phyloP scores from a whole-genome alignment of 2,797 vertebrate species.

The Premnoplex brunnescens region DNA sequence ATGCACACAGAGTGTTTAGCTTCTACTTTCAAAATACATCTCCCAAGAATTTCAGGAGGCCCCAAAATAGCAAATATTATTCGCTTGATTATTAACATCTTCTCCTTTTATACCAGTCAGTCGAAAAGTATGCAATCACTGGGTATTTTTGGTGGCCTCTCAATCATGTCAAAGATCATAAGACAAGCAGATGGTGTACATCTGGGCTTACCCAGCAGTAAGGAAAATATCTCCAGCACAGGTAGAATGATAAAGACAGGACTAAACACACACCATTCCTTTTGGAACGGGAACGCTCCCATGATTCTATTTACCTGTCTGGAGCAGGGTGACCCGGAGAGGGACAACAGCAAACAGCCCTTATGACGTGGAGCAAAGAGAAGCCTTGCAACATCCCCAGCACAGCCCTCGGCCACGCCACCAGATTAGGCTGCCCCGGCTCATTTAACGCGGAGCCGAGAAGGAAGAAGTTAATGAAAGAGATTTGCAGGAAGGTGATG shows the following conservation, averaged over 20 bases:
- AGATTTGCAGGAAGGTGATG: not conserved
- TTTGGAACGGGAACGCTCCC: not conserved
- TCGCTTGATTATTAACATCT: slow-evolving; percentile 70
- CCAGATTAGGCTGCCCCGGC: not conserved
- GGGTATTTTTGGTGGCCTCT: slow-evolving; percentile 71
- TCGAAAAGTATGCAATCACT: slow-evolving; percentile 63
- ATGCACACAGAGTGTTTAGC: slow-evolving; percentile 38
- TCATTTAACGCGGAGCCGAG: not conserved
- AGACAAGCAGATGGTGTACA: slow-evolving; percentile 73
- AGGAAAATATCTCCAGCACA: slow-evolving; percentile 56
- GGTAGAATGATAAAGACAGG: slow-evolving; percentile 45
- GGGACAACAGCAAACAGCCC: slow-evolving; percentile 8
- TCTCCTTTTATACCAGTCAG: slow-evolving; percentile 62
- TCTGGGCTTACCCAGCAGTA: slow-evolving; percentile 70
- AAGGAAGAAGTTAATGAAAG: not conserved
- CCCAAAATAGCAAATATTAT: slow-evolving; percentile 56
- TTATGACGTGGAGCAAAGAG: not conserved
- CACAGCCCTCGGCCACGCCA: not conserved
- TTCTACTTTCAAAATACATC: slow-evolving; percentile 54
- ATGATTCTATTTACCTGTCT: slow-evolving; percentile 31
- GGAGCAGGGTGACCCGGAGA: slow-evolving; percentile 21
- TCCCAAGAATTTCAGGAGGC: slow-evolving; percentile 54
- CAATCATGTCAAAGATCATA: slow-evolving; percentile 73
- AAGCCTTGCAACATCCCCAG: slow-evolving; percentile 34
- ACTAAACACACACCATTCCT: slow-evolving; percentile 23